Conservation (phyloP, 1,140 invertebrate genomes). For the Camponotus floridanus region DNA sequence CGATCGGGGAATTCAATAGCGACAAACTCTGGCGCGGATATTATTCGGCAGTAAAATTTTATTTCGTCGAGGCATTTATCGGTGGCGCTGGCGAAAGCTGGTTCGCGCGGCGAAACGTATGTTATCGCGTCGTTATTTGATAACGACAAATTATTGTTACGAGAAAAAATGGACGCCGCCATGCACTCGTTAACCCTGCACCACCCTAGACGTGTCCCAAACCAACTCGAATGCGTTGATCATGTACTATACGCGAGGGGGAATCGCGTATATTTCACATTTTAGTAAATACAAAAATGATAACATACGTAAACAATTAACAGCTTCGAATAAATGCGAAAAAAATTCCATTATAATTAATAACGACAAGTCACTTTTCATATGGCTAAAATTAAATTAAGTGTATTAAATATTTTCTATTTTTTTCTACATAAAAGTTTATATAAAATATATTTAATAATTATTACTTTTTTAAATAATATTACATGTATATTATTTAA, state of each 20-base stretch:
- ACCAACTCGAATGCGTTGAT: conserved; percentile 21
- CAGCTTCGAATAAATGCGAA: not conserved
- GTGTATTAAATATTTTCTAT: conserved; percentile 4
- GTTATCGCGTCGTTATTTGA: conserved; percentile 81
- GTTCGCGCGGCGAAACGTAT: conserved; percentile 24
- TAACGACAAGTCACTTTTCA: not conserved
- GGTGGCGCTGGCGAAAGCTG: conserved; percentile 70
- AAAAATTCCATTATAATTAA: not conserved
- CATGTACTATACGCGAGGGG: conserved; percentile 21
- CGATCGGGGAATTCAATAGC: conserved; percentile 84
- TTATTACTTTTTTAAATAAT: not conserved
- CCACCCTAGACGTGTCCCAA: not conserved
- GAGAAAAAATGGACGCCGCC: conserved; percentile 81
- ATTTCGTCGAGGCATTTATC: conserved; percentile 84
- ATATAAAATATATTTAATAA: too few species aligned
- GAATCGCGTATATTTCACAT: conserved; percentile 21
- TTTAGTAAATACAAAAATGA: conserved; percentile 12
- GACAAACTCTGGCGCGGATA: conserved; percentile 82
- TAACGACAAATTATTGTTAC: conserved; percentile 87
- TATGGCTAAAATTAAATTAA: not conserved
- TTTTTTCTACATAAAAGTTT: not conserved
- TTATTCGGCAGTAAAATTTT: conserved; percentile 86
- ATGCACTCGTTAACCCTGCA: not conserved
- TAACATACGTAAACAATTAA: conserved; percentile 50
- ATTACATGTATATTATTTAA: not conserved